phyloP scores from a whole-genome alignment of 2,113 vertebrate genomes.

The Athene noctua region DNA sequence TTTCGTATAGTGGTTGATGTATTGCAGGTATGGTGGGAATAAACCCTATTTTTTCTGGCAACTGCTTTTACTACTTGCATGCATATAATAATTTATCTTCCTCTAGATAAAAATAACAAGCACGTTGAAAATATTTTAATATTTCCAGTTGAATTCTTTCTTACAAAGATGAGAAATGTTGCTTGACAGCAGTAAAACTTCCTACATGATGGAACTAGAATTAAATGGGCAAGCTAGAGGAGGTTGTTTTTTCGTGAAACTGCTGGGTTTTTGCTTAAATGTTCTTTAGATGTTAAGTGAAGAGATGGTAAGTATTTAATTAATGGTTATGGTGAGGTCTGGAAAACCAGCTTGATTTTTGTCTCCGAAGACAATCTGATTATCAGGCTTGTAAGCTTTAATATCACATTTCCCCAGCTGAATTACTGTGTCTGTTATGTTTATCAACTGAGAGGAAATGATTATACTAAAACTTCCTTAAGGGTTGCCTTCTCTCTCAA shows the following conservation, averaged over 20 bases:
- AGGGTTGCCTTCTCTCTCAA: background rate
- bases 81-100: conserved; percentile 11
- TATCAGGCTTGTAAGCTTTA: background rate
- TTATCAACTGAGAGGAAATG: conserved; percentile 16
- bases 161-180: background rate
- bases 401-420: background rate
- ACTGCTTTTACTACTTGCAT: background rate
- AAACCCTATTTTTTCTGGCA: conserved; percentile 12
- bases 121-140: conserved; percentile 21
- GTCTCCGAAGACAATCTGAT: background rate
- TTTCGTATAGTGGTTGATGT: background rate
- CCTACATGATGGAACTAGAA: background rate
- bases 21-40: conserved; percentile 6
- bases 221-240: background rate
- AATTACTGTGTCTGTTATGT: background rate
- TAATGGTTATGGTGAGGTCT: background rate
- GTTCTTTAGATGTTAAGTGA: background rate
- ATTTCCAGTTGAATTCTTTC: conserved; percentile 29
- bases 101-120: conserved; percentile 33
- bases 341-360: conserved; percentile 19
- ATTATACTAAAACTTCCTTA: conserved; percentile 2
- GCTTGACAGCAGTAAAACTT: conserved; percentile 10
- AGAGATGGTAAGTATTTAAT: background rate
- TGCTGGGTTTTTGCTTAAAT: background rate
- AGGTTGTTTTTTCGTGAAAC: background rate